A percentile compares a stretch with the other conserved stretches of the same genome.
Evolutionary conservation across 2,797 vertebrate species (phyloP).

Genomic region (Alectoris magna): DNA sequence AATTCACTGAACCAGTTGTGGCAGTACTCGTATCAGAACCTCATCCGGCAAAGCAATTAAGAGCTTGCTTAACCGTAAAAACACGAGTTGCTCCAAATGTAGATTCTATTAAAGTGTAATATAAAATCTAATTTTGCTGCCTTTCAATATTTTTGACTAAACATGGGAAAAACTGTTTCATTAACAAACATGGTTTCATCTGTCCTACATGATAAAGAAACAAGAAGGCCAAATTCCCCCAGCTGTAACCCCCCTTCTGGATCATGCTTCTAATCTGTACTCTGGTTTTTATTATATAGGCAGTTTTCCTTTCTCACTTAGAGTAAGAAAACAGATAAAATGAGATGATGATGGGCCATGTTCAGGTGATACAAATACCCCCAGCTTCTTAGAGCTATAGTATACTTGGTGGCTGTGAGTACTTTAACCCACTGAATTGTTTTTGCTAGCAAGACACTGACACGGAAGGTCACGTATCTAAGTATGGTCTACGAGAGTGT

Average conservation of each 20-base stretch:
- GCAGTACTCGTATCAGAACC: not conserved
- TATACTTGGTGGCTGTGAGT: not conserved
- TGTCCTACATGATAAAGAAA: not conserved
- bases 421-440: not conserved
- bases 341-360: not conserved
- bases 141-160: slow-evolving; percentile 37
- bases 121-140: not conserved
- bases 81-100: not conserved
- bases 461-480: not conserved
- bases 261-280: not conserved
- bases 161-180: not conserved
- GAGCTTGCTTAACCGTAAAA: not conserved
- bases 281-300: not conserved
- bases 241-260: not conserved
- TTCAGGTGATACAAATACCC: not conserved
- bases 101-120: slow-evolving; percentile 7
- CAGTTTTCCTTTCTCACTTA: not conserved
- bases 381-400: not conserved
- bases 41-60: slow-evolving; percentile 30
- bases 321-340: not conserved
- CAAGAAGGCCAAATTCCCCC: not conserved
- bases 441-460: not conserved
- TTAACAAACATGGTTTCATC: not conserved
- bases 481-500: not conserved
- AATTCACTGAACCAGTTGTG: not conserved